Conservation (phyloP, 2,797 vertebrate species). For the Setipinna tenuifilis region DNA sequence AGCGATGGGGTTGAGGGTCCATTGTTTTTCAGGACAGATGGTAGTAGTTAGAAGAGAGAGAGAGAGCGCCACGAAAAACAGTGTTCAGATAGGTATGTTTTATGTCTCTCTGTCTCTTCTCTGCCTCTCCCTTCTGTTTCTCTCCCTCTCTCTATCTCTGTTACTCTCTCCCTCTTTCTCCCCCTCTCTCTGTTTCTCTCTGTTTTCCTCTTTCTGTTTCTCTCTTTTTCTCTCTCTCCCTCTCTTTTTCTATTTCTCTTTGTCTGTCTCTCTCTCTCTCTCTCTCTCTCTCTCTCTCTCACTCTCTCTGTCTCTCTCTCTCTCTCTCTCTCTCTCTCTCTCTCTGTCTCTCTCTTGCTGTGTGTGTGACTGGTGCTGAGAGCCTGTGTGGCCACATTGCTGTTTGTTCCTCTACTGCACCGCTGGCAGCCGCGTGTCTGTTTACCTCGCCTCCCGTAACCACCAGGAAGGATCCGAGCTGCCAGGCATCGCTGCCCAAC, state of each 20-base stretch:
- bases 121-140: background rate
- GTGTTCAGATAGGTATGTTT: background rate
- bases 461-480: background rate
- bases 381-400: background rate
- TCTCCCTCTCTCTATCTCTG: background rate
- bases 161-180: background rate
- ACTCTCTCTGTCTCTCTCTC: background rate
- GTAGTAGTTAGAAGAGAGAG: background rate
- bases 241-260: background rate
- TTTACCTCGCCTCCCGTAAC: background rate
- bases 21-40: constrained; percentile 7
- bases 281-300: background rate
- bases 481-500: background rate
- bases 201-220: background rate
- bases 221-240: background rate
- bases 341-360: background rate
- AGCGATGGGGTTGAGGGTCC: background rate
- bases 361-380: background rate
- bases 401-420: background rate
- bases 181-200: background rate
- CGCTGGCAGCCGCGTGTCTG: background rate
- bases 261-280: background rate
- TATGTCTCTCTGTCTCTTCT: background rate
- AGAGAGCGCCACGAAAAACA: background rate
- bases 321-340: background rate